phyloP scores from a whole-genome alignment of 2,797 vertebrate genomes.

The Squalus acanthias region DNA sequence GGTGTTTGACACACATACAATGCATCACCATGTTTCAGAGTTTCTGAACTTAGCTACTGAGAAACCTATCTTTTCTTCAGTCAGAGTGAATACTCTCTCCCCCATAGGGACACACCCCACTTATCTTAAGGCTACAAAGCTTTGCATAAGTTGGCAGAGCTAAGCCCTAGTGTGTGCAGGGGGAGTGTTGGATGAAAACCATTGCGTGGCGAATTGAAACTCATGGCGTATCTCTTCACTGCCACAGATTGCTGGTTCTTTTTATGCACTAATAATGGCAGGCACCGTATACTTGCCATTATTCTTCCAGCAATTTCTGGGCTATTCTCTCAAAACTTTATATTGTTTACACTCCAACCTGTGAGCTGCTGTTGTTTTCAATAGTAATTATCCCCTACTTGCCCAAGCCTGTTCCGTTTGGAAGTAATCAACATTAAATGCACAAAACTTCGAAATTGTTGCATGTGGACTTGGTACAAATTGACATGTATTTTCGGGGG shows the following conservation, averaged over 20 bases:
- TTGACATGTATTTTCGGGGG: too few relatives aligned
- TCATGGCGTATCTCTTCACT: too few relatives aligned
- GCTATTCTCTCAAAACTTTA: background rate
- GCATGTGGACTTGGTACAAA: background rate
- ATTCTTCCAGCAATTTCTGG: background rate
- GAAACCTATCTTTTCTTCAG: background rate
- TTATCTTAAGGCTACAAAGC: background rate
- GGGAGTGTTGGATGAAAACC: background rate
- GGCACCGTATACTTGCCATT: background rate
- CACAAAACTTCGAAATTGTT: background rate
- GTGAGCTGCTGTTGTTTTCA: background rate
- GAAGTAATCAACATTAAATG: background rate
- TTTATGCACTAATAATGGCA: background rate
- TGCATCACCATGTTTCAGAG: background rate
- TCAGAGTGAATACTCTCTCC: background rate
- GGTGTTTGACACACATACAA: background rate
- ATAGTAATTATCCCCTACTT: background rate
- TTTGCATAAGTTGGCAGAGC: background rate
- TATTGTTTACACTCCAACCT: background rate
- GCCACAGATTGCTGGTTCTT: background rate
- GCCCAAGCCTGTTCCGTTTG: background rate
- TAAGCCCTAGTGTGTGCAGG: too few relatives aligned
- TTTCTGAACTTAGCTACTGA: background rate
- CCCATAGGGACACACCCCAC: background rate
- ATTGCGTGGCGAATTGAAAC: background rate